phyloP scores from a whole-genome alignment of 37 sponge, comb jelly and placozoan species.

The Chondrosia reniformis region DNA sequence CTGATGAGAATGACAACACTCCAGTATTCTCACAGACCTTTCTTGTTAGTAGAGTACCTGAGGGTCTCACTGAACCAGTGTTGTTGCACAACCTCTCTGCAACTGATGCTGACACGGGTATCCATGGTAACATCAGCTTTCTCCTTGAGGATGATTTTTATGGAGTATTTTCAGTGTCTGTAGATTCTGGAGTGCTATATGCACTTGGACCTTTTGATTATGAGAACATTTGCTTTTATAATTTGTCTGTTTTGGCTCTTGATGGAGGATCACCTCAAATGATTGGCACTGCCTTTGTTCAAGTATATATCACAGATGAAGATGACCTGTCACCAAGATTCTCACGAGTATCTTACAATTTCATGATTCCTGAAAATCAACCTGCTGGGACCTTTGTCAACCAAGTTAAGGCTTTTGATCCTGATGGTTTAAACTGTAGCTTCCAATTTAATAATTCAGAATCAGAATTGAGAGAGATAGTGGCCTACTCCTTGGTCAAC shows the following conservation, averaged over 20 bases:
- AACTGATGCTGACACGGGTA: background rate
- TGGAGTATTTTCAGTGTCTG: slow-evolving; percentile 21
- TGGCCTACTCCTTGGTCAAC: background rate
- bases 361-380: background rate
- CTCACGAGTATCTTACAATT: background rate
- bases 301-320: background rate
- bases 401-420: background rate
- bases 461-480: background rate
- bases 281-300: background rate
- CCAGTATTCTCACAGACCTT: slow-evolving; percentile 31
- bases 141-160: background rate
- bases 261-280: background rate
- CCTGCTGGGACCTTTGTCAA: background rate
- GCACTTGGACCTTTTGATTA: slow-evolving; percentile 52
- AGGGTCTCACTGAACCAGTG: background rate
- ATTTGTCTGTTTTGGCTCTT: background rate
- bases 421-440: background rate
- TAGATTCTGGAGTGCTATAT: slow-evolving; percentile 21
- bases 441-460: background rate
- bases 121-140: background rate
- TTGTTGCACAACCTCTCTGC: background rate
- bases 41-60: background rate
- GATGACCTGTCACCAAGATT: background rate
- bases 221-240: slow-evolving; percentile 24
- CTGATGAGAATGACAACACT: slow-evolving; percentile 51